Evolutionary conservation across 2,113 vertebrate genomes (phyloP).

Genomic region (Malurus cyaneus): DNA sequence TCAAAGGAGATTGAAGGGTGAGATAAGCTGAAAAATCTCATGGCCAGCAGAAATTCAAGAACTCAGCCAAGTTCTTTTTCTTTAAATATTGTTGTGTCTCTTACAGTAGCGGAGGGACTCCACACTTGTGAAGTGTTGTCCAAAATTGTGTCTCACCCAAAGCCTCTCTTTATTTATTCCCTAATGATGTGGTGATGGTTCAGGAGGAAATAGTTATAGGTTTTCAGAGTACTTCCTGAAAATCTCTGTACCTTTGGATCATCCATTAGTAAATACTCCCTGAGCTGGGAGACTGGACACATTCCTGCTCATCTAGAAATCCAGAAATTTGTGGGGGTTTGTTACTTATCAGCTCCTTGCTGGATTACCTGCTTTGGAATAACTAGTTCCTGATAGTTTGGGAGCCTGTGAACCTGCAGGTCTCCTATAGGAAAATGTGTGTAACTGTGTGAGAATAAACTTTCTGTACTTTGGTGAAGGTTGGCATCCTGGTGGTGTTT

Average conservation of each 20-base stretch:
- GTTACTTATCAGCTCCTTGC: not conserved
- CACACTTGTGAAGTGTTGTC: not conserved
- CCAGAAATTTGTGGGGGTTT: rapidly evolving
- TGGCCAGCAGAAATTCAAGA: not conserved
- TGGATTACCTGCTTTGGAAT: not conserved
- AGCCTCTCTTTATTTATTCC: not conserved
- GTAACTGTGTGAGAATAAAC: not conserved
- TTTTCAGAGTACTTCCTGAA: not conserved
- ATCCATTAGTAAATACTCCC: not conserved
- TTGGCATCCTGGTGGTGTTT: not conserved
- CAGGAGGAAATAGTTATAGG: not conserved
- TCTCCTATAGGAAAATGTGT: not conserved
- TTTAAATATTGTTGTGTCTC: not conserved
- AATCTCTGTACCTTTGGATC: not conserved
- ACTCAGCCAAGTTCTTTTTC: not conserved
- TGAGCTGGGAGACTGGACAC: not conserved
- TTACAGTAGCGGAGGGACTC: not conserved
- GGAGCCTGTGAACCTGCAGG: not conserved
- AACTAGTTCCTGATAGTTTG: rapidly evolving
- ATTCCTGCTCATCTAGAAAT: not conserved
- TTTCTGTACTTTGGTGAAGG: not conserved
- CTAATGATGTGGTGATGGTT: not conserved
- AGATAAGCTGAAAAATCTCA: not conserved
- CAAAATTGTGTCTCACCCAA: not conserved
- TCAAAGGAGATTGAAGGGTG: not conserved